A percentile compares a stretch with the other conserved stretches of the same genome.
Conservation (phyloP, 2,113 vertebrate species). For the Syrmaticus mikado region DNA sequence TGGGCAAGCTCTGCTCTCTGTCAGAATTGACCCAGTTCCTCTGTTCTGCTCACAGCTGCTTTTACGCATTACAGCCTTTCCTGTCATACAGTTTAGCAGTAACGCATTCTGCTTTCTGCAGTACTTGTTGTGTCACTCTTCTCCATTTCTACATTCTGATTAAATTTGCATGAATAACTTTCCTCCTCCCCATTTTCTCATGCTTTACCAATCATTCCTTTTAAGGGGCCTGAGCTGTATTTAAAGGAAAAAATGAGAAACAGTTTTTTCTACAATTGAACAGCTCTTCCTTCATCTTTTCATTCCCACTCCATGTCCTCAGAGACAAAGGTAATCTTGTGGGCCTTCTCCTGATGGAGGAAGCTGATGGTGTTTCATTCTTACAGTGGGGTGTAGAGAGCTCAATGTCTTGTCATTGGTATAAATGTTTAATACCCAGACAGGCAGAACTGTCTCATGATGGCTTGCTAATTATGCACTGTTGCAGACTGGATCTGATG, state of each 20-base stretch:
- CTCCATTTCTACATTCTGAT: background rate
- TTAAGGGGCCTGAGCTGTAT: background rate
- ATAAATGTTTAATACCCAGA: constrained; percentile 43
- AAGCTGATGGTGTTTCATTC: background rate
- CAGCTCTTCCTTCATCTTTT: background rate
- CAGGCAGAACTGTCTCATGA: constrained; percentile 9
- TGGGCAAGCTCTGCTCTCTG: background rate
- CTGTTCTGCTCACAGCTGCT: background rate
- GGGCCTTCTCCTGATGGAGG: background rate
- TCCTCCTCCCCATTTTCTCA: background rate
- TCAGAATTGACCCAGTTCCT: background rate
- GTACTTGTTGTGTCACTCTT: background rate
- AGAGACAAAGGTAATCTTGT: background rate
- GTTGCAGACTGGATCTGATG: background rate
- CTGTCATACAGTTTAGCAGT: background rate
- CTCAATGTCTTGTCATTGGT: background rate
- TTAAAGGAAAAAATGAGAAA: background rate
- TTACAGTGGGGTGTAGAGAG: background rate
- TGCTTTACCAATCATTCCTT: background rate
- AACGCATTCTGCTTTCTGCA: background rate
- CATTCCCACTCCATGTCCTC: background rate
- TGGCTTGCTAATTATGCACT: constrained; percentile 32
- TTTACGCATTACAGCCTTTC: background rate
- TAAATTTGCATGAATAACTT: background rate
- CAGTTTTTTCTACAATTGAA: background rate